Conservation (phyloP, 2,888 invertebrate genomes). For the Pyrrhosoma nymphula region DNA sequence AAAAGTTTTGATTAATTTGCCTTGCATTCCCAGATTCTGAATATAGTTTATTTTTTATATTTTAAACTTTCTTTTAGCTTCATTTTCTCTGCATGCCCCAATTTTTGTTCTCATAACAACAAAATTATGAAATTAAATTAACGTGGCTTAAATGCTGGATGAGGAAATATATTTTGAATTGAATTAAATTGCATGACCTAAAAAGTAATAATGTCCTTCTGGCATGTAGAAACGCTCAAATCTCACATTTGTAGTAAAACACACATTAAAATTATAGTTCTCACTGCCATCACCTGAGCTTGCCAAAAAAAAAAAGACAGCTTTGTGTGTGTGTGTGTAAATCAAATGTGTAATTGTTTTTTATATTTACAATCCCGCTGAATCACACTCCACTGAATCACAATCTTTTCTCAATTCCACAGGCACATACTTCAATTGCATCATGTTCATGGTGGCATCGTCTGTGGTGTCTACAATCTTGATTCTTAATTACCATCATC, state of each 20-base stretch:
- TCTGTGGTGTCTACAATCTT: slow-evolving; percentile 98
- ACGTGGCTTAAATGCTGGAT: slow-evolving; percentile 45
- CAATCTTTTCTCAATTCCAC: slow-evolving; percentile 73
- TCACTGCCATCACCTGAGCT: slow-evolving; percentile 67
- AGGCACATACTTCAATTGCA: slow-evolving; percentile 99
- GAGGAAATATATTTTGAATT: slow-evolving; percentile 56
- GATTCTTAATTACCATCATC: slow-evolving; percentile 98
- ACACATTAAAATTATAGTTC: slow-evolving; percentile 53
- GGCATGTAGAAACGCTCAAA: slow-evolving; percentile 69
- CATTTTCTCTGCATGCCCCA: slow-evolving; percentile 34
- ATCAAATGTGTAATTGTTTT: slow-evolving; percentile 2
- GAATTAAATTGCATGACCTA: slow-evolving; percentile 63
- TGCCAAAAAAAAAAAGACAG: slow-evolving; percentile 54
- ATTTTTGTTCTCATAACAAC: slow-evolving; percentile 59
- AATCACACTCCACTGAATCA: not conserved
- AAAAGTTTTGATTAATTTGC: slow-evolving; percentile 64
- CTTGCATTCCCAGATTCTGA: slow-evolving; percentile 68
- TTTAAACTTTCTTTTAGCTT: slow-evolving; percentile 30
- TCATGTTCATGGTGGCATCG: slow-evolving; percentile 99
- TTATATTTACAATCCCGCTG: not conserved
- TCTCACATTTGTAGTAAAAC: slow-evolving; percentile 58
- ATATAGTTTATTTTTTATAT: slow-evolving; percentile 62
- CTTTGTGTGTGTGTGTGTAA: slow-evolving; percentile 55
- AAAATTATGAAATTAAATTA: slow-evolving; percentile 63
- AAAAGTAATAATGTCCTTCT: slow-evolving; percentile 61